Evolutionary conservation across 2,113 vertebrate species (phyloP).

Genomic region (Vulpes ferrilata): DNA sequence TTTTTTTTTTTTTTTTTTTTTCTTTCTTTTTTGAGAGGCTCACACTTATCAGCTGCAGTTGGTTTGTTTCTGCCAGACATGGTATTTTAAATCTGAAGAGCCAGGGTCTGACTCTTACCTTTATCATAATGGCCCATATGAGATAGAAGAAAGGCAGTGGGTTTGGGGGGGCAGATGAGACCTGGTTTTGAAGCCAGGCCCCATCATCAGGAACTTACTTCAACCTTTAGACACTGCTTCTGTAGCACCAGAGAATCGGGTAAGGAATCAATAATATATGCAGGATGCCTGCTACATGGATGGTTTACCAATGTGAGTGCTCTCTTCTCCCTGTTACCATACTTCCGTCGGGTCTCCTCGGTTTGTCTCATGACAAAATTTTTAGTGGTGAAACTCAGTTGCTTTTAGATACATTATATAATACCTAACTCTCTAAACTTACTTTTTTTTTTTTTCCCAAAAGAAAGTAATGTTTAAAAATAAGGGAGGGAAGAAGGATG

Average conservation of each 20-base stretch:
- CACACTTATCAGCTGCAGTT: too few species aligned
- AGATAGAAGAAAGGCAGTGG: background rate
- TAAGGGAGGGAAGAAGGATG: background rate
- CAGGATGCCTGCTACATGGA: fast-evolving
- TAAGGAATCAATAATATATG: background rate
- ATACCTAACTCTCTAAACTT: background rate
- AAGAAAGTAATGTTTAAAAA: slow-evolving; percentile 30
- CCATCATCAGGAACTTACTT: background rate
- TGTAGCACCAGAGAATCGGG: background rate
- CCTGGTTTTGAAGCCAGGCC: background rate
- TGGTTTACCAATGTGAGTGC: background rate
- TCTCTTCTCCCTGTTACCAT: fast-evolving
- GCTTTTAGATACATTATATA: background rate
- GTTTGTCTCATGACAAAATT: background rate
- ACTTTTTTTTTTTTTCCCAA: background rate
- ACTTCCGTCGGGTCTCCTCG: background rate
- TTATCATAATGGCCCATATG: background rate
- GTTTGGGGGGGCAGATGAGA: fast-evolving
- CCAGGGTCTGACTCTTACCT: fast-evolving
- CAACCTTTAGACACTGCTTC: background rate
- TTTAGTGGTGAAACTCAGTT: background rate
- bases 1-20: too few species aligned
- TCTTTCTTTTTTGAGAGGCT: background rate
- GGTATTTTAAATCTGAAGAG: background rate
- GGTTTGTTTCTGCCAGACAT: background rate